Evolutionary conservation across 2,797 vertebrate genomes (phyloP).

Genomic region (Neopelma chrysocephalum): DNA sequence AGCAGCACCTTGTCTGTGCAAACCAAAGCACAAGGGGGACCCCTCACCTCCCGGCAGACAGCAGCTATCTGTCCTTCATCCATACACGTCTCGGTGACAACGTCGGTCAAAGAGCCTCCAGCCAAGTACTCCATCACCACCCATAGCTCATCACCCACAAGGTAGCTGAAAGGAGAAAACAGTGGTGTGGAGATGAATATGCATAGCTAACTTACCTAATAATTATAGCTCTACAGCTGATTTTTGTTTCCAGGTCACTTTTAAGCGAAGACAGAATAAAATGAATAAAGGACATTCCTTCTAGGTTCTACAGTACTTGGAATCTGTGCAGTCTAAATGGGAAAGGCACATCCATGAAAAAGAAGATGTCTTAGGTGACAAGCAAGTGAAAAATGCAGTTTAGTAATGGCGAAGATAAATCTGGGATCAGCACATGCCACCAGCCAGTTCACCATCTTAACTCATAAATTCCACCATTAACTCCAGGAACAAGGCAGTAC

Average conservation of each 20-base stretch:
- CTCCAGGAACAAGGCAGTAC: background rate
- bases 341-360: background rate
- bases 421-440: background rate
- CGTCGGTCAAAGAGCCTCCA: slow-evolving; percentile 94
- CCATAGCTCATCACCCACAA: slow-evolving; percentile 97
- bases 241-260: background rate
- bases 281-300: background rate
- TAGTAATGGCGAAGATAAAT: background rate
- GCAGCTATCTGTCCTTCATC: slow-evolving; percentile 98
- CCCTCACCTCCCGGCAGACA: slow-evolving; percentile 94
- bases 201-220: background rate
- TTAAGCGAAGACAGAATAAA: background rate
- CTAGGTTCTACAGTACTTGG: background rate
- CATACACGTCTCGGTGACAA: slow-evolving; percentile 98
- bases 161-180: slow-evolving; percentile 81
- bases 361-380: background rate
- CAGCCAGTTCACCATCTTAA: background rate
- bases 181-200: background rate
- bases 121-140: slow-evolving; percentile 99
- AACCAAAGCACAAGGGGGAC: background rate
- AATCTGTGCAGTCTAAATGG: background rate
- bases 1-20: background rate
- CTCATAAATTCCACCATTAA: background rate
- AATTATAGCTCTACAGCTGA: background rate
- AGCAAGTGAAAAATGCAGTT: background rate